phyloP scores from a whole-genome alignment of 1,140 invertebrate genomes.

The Babylonia areolata region DNA sequence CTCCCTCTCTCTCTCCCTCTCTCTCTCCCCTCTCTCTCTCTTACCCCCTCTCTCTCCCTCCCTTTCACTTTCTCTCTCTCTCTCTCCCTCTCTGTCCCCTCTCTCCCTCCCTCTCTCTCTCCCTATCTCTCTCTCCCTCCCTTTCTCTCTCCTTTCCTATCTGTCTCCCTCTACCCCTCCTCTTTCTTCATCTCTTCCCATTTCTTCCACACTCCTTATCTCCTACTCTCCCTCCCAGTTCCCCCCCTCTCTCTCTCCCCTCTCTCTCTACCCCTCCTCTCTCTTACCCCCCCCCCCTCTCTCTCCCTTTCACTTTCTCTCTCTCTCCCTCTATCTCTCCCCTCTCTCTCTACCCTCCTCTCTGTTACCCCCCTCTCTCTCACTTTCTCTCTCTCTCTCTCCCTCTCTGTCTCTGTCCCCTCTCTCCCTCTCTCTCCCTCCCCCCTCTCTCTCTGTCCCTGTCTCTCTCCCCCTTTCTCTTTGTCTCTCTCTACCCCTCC shows the following conservation, averaged over 20 bases:
- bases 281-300: neutral
- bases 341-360: neutral
- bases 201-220: slow-evolving; percentile 22
- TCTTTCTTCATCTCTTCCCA: neutral
- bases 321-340: neutral
- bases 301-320: neutral
- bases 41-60: neutral
- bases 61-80: slow-evolving; percentile 6
- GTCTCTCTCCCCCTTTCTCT: no score
- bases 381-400: neutral
- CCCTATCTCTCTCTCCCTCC: neutral
- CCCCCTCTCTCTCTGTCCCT: no score
- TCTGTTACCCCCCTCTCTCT: neutral
- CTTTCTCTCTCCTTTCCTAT: neutral
- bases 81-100: neutral
- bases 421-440: neutral
- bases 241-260: neutral
- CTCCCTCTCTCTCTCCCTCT: slow-evolving; percentile 19
- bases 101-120: no score
- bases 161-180: neutral
- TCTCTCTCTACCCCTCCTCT: neutral
- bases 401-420: no score
- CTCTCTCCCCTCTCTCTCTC: slow-evolving; percentile 5
- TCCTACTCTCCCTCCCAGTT: neutral
- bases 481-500: no score